Evolutionary conservation across 1,140 invertebrate genomes (phyloP).

Genomic region (Trichonephila clavata): DNA sequence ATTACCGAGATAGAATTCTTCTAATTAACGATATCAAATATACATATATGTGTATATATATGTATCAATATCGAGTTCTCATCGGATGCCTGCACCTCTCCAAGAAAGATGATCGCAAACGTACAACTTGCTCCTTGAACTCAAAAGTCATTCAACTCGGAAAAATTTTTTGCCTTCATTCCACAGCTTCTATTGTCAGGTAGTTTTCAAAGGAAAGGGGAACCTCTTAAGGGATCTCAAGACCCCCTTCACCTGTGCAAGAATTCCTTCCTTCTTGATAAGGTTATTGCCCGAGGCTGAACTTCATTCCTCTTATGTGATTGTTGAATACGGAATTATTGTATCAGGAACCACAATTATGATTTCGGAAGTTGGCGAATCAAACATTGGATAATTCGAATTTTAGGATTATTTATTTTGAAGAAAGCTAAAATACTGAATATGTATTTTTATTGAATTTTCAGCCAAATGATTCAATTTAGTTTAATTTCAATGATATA

Average conservation of each 20-base stretch:
- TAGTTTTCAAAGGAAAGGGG: conserved; percentile 65
- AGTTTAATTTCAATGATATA: no score
- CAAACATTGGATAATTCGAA: not conserved
- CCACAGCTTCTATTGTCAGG: conserved; percentile 37
- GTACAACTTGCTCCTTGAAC: conserved; percentile 28
- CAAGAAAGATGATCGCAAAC: not conserved
- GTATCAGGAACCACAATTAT: not conserved
- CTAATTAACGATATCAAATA: no score
- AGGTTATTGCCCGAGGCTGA: conserved; percentile 63
- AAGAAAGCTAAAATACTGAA: no score
- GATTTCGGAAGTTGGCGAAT: not conserved
- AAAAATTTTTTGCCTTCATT: conserved; percentile 59
- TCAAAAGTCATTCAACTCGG: conserved; percentile 51
- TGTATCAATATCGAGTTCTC: not conserved
- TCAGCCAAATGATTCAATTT: no score
- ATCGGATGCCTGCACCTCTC: not conserved
- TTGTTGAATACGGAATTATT: conserved; percentile 5
- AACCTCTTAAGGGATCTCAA: conserved; percentile 55
- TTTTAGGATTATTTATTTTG: no score
- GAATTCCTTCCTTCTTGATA: conserved; percentile 56
- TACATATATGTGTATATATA: no score
- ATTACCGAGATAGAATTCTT: no score
- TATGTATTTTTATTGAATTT: no score
- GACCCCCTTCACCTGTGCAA: conserved; percentile 61
- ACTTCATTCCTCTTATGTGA: not conserved